Base-by-base conservation (phyloP, 2,888 invertebrate genomes). In the Cephus pygmeus region DNA sequence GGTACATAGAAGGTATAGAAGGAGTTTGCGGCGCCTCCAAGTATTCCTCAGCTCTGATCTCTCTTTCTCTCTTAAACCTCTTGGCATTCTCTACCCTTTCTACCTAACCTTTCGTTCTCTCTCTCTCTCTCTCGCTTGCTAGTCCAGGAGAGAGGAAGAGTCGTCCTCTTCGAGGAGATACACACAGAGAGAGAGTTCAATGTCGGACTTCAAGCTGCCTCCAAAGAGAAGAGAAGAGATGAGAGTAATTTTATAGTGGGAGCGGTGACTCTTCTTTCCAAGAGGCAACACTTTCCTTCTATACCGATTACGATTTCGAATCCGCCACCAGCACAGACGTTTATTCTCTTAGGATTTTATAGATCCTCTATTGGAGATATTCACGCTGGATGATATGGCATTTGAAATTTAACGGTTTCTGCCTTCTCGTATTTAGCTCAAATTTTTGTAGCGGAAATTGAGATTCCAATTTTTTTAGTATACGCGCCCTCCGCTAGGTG, bases 211-310 rank as follows among this genome's bases (percentile, higher is more conserved):
- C 6, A 23, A 23, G 56, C 9, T 56, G 56, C 56, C 9, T 23
- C 56, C 56, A 75, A 30, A 75, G 36, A 36, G 68, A 75, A 30
- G 12, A 36, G 15, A 36, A 33, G 75, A 35, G 75, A 75, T 12
- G 33, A 33, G 33, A 33, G 71, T 31, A 71, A 71, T 33, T 31
- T 33, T 12, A 31, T 71, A 33, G 71, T 33, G 71, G 71, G 71
- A 71, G 33, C 31, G 3, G 31, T 12, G 71, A 33, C 23, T 76
- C 73, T 79, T 76, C 75, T 76, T 74, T 36, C 77, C 15, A 69
- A 40, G 34, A 68, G 56, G 71, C 73, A 80, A 80, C 78, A 83
- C 81, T 83, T 82, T 85, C 81, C 40, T 82, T 84, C 75, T 74
- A 76, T 78, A 69, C 75, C 75, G 77, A 78, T 80, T 81, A 76